These are phyloP conservation scores for Sesamia nonagrioides DNA, from an alignment of 1,140 invertebrate genomes.

Conservation along the genomic window DNA sequence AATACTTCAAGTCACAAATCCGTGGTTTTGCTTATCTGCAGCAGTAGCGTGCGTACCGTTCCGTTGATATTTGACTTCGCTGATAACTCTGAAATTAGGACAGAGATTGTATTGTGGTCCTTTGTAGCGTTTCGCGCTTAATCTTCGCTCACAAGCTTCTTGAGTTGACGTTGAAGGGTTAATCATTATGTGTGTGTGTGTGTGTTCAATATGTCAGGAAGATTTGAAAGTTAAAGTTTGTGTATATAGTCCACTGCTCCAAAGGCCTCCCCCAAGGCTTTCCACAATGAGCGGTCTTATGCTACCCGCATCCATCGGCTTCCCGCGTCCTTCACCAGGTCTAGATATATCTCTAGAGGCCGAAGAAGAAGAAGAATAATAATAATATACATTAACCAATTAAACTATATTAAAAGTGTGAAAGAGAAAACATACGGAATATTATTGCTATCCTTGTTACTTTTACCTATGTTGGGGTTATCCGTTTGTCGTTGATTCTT, in stretches of 20 bases:
- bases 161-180: constrained; percentile 12
- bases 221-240: neutral
- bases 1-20: constrained; percentile 52
- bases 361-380: no score
- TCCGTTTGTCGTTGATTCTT: neutral
- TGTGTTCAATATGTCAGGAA: constrained; percentile 3
- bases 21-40: constrained; percentile 61
- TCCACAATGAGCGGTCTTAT: no score
- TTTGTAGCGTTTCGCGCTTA: constrained; percentile 54
- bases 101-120: constrained; percentile 70
- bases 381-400: no score
- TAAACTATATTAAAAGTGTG: neutral
- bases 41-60: constrained; percentile 63
- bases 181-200: constrained; percentile 8
- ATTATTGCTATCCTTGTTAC: neutral
- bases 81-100: constrained; percentile 76
- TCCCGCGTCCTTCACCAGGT: no score
- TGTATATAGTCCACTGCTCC: no score
- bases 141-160: constrained; percentile 53
- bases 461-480: constrained; percentile 8
- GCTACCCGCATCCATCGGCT: no score
- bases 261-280: no score
- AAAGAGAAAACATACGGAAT: neutral
- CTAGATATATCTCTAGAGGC: no score
- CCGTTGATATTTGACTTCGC: constrained; percentile 72